Evolutionary conservation across 2,797 vertebrate genomes (phyloP).

Genomic region (Ibycter americanus): DNA sequence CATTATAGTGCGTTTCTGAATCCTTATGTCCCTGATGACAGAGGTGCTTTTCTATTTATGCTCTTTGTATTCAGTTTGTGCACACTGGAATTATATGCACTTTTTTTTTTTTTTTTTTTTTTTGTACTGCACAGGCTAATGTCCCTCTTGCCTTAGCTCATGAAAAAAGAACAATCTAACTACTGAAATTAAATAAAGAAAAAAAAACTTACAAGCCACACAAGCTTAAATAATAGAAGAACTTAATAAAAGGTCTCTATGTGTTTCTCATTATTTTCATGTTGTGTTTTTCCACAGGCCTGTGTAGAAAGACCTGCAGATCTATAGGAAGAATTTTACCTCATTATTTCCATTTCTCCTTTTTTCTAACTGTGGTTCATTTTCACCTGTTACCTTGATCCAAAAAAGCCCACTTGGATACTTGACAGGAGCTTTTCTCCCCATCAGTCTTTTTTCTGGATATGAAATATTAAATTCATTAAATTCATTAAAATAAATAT

Average conservation of each 20-base stretch:
- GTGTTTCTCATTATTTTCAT: neutral
- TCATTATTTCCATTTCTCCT: neutral
- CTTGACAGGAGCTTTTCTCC: neutral
- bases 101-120: neutral
- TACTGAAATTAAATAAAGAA: neutral
- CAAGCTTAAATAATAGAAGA: neutral
- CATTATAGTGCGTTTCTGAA: slow-evolving; percentile 53
- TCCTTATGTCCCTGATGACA: slow-evolving; percentile 60
- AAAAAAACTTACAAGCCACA: neutral
- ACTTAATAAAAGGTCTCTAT: neutral
- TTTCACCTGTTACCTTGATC: neutral
- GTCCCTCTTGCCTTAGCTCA: slow-evolving; percentile 4
- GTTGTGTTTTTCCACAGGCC: neutral
- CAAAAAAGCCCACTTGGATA: neutral
- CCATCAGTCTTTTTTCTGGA: neutral
- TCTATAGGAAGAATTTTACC: neutral
- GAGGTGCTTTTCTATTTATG: slow-evolving; percentile 61
- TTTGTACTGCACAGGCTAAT: neutral
- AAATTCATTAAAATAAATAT: no score
- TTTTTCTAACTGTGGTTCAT: neutral
- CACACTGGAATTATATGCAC: slow-evolving; percentile 17
- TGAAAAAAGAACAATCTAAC: slow-evolving; percentile 16
- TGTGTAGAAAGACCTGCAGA: neutral
- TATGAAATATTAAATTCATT: neutral
- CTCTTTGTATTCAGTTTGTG: slow-evolving; percentile 61